Percentiles rank a stretch among this genome's conserved stretches.
Conservation (phyloP, 2,797 vertebrate species). For the Linurgus olivaceus region DNA sequence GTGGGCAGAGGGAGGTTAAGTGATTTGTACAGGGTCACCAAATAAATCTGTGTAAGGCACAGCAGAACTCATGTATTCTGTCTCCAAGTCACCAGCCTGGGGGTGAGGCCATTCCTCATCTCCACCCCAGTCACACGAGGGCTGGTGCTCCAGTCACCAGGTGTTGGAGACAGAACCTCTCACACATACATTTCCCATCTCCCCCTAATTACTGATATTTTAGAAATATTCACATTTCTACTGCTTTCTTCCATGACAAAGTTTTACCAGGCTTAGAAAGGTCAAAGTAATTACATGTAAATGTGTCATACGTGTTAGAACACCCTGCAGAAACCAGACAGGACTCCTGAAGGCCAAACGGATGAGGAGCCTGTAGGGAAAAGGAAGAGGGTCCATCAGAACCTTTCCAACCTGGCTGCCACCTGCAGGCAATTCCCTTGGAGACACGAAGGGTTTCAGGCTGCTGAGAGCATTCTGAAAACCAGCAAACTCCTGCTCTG, state of each 20-base stretch:
- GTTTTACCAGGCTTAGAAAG: constrained; percentile 3
- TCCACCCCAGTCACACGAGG: background rate
- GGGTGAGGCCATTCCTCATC: constrained; percentile 5
- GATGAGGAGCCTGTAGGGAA: background rate
- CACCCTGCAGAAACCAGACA: background rate
- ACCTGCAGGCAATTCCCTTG: background rate
- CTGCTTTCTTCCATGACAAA: background rate
- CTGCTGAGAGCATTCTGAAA: background rate
- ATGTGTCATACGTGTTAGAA: background rate
- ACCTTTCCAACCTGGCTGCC: background rate
- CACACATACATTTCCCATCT: background rate
- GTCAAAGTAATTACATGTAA: constrained; percentile 41
- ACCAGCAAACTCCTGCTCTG: background rate
- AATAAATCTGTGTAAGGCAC: constrained; percentile 56
- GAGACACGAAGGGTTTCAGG: fast-evolving
- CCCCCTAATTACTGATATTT: background rate
- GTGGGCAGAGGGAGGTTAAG: constrained; percentile 53
- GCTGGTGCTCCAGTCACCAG: background rate
- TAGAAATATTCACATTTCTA: background rate
- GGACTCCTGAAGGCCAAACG: background rate
- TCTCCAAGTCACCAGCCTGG: background rate
- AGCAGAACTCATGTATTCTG: constrained; percentile 18
- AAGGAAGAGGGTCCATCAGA: background rate
- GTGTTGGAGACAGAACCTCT: background rate
- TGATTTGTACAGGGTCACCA: constrained; percentile 42